A percentile compares a stretch with the other conserved stretches of the same genome.
These are phyloP conservation scores for Akabosia matsudoensis DNA, from an alignment of 1,140 invertebrate genomes.

Conservation along the genomic window DNA sequence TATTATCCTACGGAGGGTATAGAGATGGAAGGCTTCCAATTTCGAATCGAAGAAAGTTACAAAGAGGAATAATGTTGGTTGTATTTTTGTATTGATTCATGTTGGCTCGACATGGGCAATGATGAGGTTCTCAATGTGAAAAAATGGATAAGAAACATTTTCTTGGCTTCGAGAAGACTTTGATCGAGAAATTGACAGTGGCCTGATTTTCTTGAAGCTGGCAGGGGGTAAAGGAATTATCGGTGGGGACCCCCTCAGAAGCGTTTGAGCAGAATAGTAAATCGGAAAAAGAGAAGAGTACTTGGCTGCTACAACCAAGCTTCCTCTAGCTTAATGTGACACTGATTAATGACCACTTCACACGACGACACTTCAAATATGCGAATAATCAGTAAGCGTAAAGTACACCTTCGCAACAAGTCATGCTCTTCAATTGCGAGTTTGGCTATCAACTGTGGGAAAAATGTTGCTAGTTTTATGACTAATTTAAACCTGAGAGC, in stretches of 20 bases:
- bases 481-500: no score
- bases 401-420: no score
- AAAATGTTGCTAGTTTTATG: no score
- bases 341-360: constrained; percentile 46
- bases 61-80: background rate
- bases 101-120: no score
- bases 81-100: no score
- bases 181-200: constrained; percentile 47
- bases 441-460: no score
- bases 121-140: background rate
- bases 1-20: background rate
- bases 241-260: constrained; percentile 1
- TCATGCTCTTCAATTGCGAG: no score
- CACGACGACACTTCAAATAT: background rate
- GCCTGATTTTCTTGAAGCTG: constrained; percentile 37
- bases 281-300: background rate
- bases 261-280: background rate
- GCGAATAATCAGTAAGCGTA: background rate
- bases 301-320: constrained; percentile 5
- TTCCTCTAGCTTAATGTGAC: constrained; percentile 46
- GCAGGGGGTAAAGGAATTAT: background rate
- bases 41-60: background rate
- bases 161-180: background rate
- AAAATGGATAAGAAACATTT: background rate
- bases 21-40: background rate